Conservation (phyloP, 64 coral and sea anemone genomes). For the Trachythela sp. region DNA sequence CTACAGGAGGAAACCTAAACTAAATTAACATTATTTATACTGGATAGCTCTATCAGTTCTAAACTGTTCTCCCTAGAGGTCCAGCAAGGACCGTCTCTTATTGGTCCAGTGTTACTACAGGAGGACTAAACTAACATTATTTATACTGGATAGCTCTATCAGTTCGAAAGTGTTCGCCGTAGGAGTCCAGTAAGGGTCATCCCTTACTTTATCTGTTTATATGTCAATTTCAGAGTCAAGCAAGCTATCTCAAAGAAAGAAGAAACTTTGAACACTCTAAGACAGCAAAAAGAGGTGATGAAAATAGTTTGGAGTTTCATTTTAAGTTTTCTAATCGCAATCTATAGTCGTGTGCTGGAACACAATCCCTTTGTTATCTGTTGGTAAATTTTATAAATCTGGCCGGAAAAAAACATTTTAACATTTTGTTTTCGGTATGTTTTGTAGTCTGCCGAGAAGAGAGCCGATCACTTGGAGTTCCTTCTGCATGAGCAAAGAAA, state of each 20-base stretch:
- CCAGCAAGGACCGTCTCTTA: too few relatives aligned
- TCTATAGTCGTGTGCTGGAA: too few relatives aligned
- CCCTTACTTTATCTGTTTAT: neutral
- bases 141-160: too few relatives aligned
- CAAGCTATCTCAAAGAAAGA: constrained; percentile 95
- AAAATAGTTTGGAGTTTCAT: neutral
- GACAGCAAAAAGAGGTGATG: constrained; percentile 91
- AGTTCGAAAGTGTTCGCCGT: too few relatives aligned
- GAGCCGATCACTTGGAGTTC: constrained; percentile 95
- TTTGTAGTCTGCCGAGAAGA: constrained; percentile 80
- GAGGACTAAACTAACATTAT: too few relatives aligned
- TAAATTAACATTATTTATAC: too few relatives aligned
- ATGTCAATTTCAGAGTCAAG: constrained; percentile 57
- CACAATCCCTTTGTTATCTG: neutral
- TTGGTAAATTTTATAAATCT: neutral
- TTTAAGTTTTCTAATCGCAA: neutral
- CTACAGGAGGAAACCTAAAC: too few relatives aligned
- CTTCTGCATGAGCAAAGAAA: constrained; percentile 93
- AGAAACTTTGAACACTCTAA: constrained; percentile 84
- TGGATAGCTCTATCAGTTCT: too few relatives aligned
- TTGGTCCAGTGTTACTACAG: too few relatives aligned
- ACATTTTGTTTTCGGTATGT: neutral
- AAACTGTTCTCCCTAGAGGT: too few relatives aligned
- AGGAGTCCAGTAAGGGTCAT: too few relatives aligned
- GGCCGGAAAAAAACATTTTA: too few relatives aligned